Percentiles rank a stretch among this genome's conserved stretches.
phyloP scores from a whole-genome alignment of 2,797 vertebrate species.

The Masticophis lateralis region DNA sequence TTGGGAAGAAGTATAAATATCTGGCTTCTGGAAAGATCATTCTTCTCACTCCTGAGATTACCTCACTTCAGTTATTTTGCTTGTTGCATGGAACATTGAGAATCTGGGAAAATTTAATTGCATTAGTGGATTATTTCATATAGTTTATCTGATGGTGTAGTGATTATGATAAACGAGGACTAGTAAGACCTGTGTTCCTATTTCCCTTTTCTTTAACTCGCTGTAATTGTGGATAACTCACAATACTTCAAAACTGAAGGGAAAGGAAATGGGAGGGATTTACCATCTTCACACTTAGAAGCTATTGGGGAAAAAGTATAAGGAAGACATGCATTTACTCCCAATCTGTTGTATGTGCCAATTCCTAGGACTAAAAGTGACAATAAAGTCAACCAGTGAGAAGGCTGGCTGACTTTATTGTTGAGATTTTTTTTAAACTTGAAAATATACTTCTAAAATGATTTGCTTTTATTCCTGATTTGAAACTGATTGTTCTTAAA shows the following conservation, averaged over 20 bases:
- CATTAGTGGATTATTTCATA: not conserved
- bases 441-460: not conserved
- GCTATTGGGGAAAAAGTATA: not conserved
- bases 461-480: not conserved
- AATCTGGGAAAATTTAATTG: not conserved
- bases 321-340: not conserved
- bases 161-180: not conserved
- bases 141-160: not conserved
- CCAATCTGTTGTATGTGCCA: not conserved
- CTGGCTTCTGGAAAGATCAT: not conserved
- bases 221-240: not conserved
- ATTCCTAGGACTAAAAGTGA: not conserved
- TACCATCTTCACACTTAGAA: not conserved
- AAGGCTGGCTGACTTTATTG: not conserved
- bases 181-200: not conserved
- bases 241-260: not conserved
- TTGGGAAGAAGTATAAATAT: not conserved
- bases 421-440: not conserved
- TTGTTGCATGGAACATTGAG: no score
- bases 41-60: not conserved
- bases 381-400: not conserved
- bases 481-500: not conserved
- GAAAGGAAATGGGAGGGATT: not conserved
- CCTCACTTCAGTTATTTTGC: not conserved
- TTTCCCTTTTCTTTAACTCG: not conserved